Evolutionary conservation across 2,797 vertebrate genomes (phyloP), one percentile per base, ranked within the genome.

Genomic region (Limnodromus scolopaceus): DNA sequence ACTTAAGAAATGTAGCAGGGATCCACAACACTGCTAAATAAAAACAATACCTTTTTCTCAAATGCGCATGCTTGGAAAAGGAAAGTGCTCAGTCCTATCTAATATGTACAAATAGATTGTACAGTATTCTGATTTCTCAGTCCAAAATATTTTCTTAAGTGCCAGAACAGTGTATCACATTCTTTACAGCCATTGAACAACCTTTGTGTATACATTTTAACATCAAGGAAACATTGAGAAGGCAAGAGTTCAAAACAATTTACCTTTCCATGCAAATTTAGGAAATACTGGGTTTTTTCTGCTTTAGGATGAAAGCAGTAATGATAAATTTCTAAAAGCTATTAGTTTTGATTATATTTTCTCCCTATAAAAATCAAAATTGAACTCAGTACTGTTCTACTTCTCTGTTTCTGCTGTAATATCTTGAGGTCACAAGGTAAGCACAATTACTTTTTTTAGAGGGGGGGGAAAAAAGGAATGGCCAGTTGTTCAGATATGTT

Each of bases 391-490:
- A 17, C 20, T 43, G 4, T 60, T 87, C 18, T n/a, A 51, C 10
- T 51, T 72, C 74, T 63, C 39, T n/a, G 48, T 63, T 79, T 79
- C 28, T 75, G 11, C 19, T 60, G 16, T 49, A 76, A 64, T 58
- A 36, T 68, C 51, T 79, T 91, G 55, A 16, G 14, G 55, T 45
- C 19, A 70, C 13, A 54, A 70, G 4, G 43, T 32, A 84, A 72
- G 4, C 5, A 23, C 4, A 15, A 10, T 34, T 64, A 23, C 12
- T 24, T 65, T 80, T 70, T n/a, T 22, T 18, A 24, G 46, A 28
- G 28, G 17, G 11, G 1, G 5, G 16, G 17, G 0, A 3, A 76
- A 79, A 25, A 10, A n/a, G 13, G 57, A 7, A 14, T 17, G 6
- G 24, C 9, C 68, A 39, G 25, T 65, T 66, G 43, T 71, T 19